Conservation (phyloP, 1,140 invertebrate genomes). For the Leptonema lineaticorne region DNA sequence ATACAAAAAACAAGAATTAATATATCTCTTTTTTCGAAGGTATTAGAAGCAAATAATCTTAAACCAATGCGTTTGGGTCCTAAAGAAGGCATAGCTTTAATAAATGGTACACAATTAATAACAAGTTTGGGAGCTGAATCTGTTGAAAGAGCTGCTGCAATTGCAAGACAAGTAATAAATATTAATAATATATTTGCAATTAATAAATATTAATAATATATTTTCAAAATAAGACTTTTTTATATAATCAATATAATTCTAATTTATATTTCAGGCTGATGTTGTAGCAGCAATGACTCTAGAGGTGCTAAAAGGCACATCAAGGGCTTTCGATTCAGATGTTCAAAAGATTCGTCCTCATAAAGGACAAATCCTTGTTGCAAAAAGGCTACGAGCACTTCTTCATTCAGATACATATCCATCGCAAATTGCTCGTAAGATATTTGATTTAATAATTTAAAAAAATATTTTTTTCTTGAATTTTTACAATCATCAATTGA, state of each 20-base stretch:
- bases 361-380: conserved; percentile 67
- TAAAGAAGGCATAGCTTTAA: conserved; percentile 73
- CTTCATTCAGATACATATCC: conserved; percentile 69
- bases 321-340: conserved; percentile 69
- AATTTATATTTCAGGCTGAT: conserved; percentile 58
- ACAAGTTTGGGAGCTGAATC: conserved; percentile 71
- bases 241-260: too few relatives aligned
- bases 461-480: conserved; percentile 5
- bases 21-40: conserved; percentile 32
- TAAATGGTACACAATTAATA: conserved; percentile 78
- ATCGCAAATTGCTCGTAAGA: conserved; percentile 68
- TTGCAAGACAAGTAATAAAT: conserved; percentile 57
- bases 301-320: conserved; percentile 74
- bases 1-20: conserved; percentile 11
- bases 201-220: not conserved
- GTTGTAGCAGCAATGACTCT: conserved; percentile 71
- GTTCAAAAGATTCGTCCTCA: conserved; percentile 70
- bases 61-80: conserved; percentile 62
- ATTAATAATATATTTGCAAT: not conserved
- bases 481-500: too few relatives aligned
- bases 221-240: too few relatives aligned
- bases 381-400: conserved; percentile 62
- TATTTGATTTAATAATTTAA: conserved; percentile 19
- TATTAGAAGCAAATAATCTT: conserved; percentile 53
- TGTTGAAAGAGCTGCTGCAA: conserved; percentile 62